Evolutionary conservation across 2,113 vertebrate genomes (phyloP), one percentile per base, ranked within the genome.

Genomic region (Oreochromis aureus): DNA sequence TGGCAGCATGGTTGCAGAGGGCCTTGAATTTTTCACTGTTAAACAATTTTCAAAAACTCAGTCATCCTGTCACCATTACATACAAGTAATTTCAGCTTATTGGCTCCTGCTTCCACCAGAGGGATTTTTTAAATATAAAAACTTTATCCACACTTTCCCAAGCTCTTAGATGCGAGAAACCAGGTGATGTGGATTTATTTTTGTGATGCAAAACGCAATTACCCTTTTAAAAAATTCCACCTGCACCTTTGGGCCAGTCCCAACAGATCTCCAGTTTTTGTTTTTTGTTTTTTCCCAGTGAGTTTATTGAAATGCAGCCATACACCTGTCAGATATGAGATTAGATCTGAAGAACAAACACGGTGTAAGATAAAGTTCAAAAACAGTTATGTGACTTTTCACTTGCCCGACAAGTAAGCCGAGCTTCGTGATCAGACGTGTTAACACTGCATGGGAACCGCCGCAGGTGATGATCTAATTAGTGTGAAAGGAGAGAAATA

Each of bases 381-480:
- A 4, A 4, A 59, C 32, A 82, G 71, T 55, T 80, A 12, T 53
- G 27, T 73, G 3, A 61, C 34, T 80, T 5, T 3, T 19, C 63
- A 55, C 51, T 55, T 13, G 12, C 44, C 27, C 71, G 87, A 87
- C 93, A 85, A 89, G 93, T 88, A 27, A 66, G 46, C 11, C 36
- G 1, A 32, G 78, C 53, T 93, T 91, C 91, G 9, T 79, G 94
- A 90, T 11, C 54, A 80, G 83, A 80, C 95, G 61, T 6, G 95
- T 53, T 44, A 5, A 30, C 24, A 9, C 56, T 12, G 6, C 82
- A 30, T 95, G 94, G 86, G 92, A 94, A 95, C 87, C 11, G 73
- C 92, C 61, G 79, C 89, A 86, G 92, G 91, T 76, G 66, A 73
- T 48, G 34, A 44, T 11, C 24, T 78, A 24, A 92, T 90, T 79